phyloP scores from a whole-genome alignment of 2,113 vertebrate genomes.

The Rallus limicola region DNA sequence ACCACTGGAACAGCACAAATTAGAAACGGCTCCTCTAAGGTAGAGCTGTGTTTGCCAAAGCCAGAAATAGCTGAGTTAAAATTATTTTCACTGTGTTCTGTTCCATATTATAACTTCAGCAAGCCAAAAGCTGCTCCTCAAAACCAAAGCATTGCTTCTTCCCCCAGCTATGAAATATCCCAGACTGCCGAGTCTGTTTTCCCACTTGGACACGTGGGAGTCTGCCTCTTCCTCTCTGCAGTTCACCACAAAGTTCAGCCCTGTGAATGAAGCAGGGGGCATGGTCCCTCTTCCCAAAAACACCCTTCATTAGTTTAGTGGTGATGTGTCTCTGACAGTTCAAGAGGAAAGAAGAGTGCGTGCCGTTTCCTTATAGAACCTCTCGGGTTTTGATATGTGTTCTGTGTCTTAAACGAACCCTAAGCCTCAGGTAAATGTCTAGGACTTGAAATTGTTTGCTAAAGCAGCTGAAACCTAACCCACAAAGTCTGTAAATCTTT shows the following conservation, averaged over 20 bases:
- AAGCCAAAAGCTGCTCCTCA: slow-evolving; percentile 53
- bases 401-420: not conserved
- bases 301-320: not conserved
- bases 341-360: not conserved
- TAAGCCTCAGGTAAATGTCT: not conserved
- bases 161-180: slow-evolving; percentile 54
- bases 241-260: not conserved
- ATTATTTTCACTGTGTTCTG: slow-evolving; percentile 22
- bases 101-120: slow-evolving; percentile 51
- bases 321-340: not conserved
- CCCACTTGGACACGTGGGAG: slow-evolving; percentile 40
- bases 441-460: slow-evolving; percentile 4
- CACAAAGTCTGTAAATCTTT: slow-evolving; percentile 41
- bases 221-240: not conserved
- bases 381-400: not conserved
- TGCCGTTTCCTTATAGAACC: not conserved
- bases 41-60: slow-evolving; percentile 15
- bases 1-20: not conserved
- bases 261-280: not conserved
- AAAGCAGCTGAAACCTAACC: slow-evolving; percentile 40
- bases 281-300: not conserved
- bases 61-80: slow-evolving; percentile 53
- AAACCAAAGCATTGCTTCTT: slow-evolving; percentile 63
- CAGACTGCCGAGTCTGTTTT: slow-evolving; percentile 38
- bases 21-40: not conserved